Evolutionary conservation across 1,140 invertebrate species (phyloP).

Genomic region (Riptortus pedestris): DNA sequence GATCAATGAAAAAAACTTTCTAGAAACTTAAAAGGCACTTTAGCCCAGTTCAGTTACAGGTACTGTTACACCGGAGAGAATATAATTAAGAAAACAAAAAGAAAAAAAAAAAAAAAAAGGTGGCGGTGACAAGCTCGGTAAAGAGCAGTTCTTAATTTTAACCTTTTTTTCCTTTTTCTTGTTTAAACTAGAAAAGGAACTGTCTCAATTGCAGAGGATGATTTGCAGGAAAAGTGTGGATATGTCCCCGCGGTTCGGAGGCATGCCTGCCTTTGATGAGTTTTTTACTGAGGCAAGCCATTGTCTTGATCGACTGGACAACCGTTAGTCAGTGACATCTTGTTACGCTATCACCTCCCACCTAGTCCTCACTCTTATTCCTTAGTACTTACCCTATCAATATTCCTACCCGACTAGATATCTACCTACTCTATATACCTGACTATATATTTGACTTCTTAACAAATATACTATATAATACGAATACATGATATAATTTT

Average conservation of each 20-base stretch:
- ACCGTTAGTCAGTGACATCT: conserved; percentile 19
- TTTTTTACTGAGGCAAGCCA: conserved; percentile 7
- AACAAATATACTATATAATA: no score
- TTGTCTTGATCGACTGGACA: conserved; percentile 20
- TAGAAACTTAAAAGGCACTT: not conserved
- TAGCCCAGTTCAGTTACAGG: not conserved
- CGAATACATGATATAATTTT: no score
- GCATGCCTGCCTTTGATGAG: conserved; percentile 9
- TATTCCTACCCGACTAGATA: no score
- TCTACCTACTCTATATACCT: no score
- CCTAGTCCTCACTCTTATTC: no score
- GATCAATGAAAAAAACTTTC: conserved; percentile 13
- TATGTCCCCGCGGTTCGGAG: conserved; percentile 1
- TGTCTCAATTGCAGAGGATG: not conserved
- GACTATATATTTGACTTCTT: no score
- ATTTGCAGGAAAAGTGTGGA: conserved; percentile 20
- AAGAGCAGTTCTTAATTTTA: not conserved
- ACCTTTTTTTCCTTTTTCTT: not conserved
- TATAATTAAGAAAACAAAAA: conserved; percentile 9
- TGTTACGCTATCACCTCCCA: conserved; percentile 14
- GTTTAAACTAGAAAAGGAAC: not conserved
- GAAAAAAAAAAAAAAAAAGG: not conserved
- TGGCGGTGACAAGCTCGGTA: not conserved
- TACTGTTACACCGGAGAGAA: not conserved
- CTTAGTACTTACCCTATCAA: no score